A percentile compares a stretch with the other conserved stretches of the same genome.
phyloP scores from a whole-genome alignment of 1,140 invertebrate genomes.

The Apis cerana region DNA sequence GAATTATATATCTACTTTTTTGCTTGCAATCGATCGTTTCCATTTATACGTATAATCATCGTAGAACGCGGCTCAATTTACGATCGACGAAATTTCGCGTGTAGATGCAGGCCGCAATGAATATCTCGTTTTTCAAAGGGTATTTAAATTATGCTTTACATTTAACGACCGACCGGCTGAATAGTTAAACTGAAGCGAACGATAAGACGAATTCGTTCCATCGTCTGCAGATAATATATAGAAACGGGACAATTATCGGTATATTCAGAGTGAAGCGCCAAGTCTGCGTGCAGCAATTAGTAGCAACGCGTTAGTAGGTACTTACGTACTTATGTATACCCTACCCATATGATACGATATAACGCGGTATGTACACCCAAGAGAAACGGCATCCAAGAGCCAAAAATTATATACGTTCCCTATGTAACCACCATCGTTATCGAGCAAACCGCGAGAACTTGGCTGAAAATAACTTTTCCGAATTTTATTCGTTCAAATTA shows the following conservation, averaged over 20 bases:
- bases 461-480: neutral
- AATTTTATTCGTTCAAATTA: neutral
- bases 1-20: too few species aligned
- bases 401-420: neutral
- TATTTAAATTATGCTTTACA: conserved; percentile 8
- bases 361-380: neutral
- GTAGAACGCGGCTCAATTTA: too few species aligned
- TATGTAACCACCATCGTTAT: neutral
- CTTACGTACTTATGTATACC: too few species aligned
- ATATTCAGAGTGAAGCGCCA: neutral
- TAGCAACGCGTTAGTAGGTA: neutral
- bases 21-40: too few species aligned
- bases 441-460: neutral
- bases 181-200: neutral
- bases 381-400: conserved; percentile 2
- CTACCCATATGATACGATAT: conserved; percentile 13
- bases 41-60: too few species aligned
- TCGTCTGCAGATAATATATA: neutral
- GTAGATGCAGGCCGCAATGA: neutral
- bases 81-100: too few species aligned
- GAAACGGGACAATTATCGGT: neutral
- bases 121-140: conserved; percentile 1
- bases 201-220: conserved; percentile 24
- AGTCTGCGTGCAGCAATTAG: conserved; percentile 25
- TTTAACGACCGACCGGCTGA: conserved; percentile 13